Percentiles rank a stretch among this genome's conserved stretches.
Conservation (phyloP, 2,113 vertebrate species). For the Verasper variegatus region DNA sequence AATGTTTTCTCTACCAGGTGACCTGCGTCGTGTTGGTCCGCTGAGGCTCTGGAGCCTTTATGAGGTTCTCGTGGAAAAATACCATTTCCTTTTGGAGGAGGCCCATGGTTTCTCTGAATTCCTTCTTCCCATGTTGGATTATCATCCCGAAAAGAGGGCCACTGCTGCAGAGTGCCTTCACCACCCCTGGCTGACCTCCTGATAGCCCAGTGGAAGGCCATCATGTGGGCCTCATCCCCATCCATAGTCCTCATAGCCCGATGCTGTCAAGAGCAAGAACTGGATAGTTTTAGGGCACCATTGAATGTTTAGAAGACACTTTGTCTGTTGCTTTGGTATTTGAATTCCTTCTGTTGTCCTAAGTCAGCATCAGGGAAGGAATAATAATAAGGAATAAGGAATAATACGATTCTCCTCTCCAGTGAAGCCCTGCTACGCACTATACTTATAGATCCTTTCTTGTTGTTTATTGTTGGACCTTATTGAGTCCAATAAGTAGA, state of each 20-base stretch:
- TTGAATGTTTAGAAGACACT: not conserved
- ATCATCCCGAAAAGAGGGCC: slow-evolving; percentile 80
- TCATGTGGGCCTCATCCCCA: no score
- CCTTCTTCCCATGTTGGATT: slow-evolving; percentile 84
- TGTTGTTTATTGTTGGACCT: not conserved
- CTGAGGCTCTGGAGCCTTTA: slow-evolving; percentile 83
- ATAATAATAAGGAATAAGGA: not conserved
- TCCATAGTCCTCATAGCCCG: slow-evolving; percentile 9
- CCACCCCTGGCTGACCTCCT: slow-evolving; percentile 84
- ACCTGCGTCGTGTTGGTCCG: slow-evolving; percentile 77
- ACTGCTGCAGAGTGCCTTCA: slow-evolving; percentile 84
- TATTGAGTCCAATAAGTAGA: not conserved
- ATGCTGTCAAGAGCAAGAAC: not conserved
- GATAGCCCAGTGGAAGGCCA: not conserved
- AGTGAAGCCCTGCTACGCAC: not conserved
- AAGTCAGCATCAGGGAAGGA: not conserved
- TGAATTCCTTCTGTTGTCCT: no score
- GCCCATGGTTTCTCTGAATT: slow-evolving; percentile 81
- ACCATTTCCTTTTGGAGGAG: slow-evolving; percentile 78
- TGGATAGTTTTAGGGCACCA: not conserved
- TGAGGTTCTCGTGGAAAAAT: slow-evolving; percentile 82
- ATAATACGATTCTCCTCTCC: not conserved
- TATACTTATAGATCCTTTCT: not conserved
- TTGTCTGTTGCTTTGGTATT: not conserved
- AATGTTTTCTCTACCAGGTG: slow-evolving; percentile 68